A percentile compares a stretch with the other conserved stretches of the same genome.
These are phyloP conservation scores for Lamprologus callipterus DNA, from an alignment of 2,113 vertebrate genomes.

Conservation along the genomic window DNA sequence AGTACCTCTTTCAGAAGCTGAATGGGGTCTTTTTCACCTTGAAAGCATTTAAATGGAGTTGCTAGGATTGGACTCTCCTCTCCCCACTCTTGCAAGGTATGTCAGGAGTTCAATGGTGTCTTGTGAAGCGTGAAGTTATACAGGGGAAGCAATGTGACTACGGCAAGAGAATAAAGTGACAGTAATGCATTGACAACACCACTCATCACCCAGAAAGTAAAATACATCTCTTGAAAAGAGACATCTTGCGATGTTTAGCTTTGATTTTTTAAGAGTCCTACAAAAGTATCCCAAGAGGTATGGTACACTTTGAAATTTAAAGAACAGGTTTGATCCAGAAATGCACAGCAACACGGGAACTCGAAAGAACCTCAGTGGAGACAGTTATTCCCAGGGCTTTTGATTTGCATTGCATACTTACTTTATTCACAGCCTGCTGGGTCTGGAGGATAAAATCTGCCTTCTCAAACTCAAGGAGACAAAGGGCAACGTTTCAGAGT, in stretches of 20 bases:
- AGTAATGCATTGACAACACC: constrained; percentile 42
- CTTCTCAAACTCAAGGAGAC: neutral
- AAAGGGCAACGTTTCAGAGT: neutral
- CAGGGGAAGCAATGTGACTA: constrained; percentile 1
- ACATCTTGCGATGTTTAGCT: neutral
- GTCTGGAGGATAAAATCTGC: neutral
- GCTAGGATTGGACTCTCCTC: constrained; percentile 23
- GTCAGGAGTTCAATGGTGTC: constrained; percentile 42
- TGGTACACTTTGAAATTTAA: neutral
- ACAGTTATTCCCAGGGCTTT: neutral
- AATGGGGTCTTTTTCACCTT: constrained; percentile 54
- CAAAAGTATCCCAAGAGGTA: neutral
- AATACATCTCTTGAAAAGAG: neutral
- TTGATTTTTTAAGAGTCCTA: constrained; percentile 34
- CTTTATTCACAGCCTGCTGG: neutral
- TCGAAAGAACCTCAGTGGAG: neutral
- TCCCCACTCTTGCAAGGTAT: constrained; percentile 40
- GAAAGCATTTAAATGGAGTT: constrained; percentile 61
- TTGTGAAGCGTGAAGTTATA: constrained; percentile 45
- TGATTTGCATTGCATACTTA: neutral
- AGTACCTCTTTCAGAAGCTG: constrained; percentile 35
- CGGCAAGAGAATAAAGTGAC: constrained; percentile 28
- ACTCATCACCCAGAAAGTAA: neutral
- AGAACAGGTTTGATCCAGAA: neutral
- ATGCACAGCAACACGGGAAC: neutral